Base-by-base conservation (phyloP, 1,140 invertebrate genomes). In the Piezodorus guildinii region DNA sequence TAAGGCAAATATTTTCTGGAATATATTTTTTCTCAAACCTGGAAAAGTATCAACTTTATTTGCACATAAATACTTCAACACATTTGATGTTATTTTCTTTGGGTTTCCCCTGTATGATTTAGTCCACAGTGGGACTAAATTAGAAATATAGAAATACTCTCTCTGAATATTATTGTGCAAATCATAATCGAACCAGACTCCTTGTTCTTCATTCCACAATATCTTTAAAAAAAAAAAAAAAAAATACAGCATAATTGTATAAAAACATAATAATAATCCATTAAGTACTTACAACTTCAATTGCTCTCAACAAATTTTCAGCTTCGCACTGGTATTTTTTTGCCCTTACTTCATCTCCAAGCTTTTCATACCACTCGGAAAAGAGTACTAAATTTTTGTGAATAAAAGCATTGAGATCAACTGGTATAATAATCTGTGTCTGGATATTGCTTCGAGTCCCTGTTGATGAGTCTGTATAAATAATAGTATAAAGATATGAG, bases 321-420 rank as follows among this genome's bases (percentile, higher is more conserved):
- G 46, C 46, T 49, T 49, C 46, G 6, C 10, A 49, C 10, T 49
- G n/a, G 17, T n/a, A 49, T 21, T 49, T 49, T 21, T 49, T 49
- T 49, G 46, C 45, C 15, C 12, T 16, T 19, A 14, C 12, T 5
- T 46, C 17, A 46, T 46, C 45, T 46, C 45, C 45, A 16, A 46
- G 17, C 12, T n/a, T 4, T 19, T 46, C 61, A 68, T 79, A 78
- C 68, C 85, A 84, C 25, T 77, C 64, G 2, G 77, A 69, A 9
- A 90, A 71, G 2, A 78, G 72, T 14, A 72, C 69, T 27, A 84
- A 83, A 69, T 85, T 85, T 59, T 74, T 74, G 62, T 85, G 86
- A 14, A 92, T 74, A 63, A 92, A 85, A 2, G 87, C 78, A 72
- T 94, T 94, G 12, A 94, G 76, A 74, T 94, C 91, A 3, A 93